These are phyloP conservation scores for Sebastiscus albofasciatus DNA, from an alignment of 2,797 vertebrate genomes.

Conservation along the genomic window DNA sequence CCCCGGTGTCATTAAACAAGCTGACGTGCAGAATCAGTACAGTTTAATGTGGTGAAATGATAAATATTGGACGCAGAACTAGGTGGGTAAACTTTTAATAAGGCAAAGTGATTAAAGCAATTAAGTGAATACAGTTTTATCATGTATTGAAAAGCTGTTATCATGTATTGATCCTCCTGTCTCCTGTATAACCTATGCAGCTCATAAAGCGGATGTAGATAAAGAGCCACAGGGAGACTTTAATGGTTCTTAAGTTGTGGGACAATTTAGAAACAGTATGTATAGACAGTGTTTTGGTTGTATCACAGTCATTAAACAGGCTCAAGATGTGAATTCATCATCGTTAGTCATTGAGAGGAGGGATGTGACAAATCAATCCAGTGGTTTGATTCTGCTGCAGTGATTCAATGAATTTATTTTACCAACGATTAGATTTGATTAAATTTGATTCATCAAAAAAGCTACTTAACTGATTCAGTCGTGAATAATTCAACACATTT, in stretches of 20 bases:
- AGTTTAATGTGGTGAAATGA: constrained; percentile 37
- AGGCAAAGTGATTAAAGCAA: constrained; percentile 27
- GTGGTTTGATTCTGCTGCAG: not conserved
- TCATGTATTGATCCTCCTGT: constrained; percentile 50
- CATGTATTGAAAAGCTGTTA: constrained; percentile 44
- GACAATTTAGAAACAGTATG: constrained; percentile 26
- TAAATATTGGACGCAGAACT: constrained; percentile 7
- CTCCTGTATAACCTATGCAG: constrained; percentile 9
- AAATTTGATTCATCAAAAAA: not conserved
- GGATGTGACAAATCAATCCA: not conserved
- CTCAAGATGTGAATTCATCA: constrained; percentile 16
- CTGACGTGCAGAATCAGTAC: constrained; percentile 28
- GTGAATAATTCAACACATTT: not conserved
- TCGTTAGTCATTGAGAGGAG: constrained; percentile 3
- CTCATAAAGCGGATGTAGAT: constrained; percentile 52
- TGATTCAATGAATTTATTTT: not conserved
- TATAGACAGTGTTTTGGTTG: not conserved
- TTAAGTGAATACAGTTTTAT: constrained; percentile 33
- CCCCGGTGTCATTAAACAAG: constrained; percentile 55
- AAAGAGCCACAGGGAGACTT: constrained; percentile 33
- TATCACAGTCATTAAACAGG: not conserved
- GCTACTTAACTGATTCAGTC: not conserved
- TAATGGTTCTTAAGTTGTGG: constrained; percentile 35
- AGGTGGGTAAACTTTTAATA: constrained; percentile 32
- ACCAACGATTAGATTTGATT: not conserved